Percentiles rank a stretch among this genome's conserved stretches.
phyloP scores from a whole-genome alignment of 2,797 vertebrate species.

The Lagodon rhomboides region DNA sequence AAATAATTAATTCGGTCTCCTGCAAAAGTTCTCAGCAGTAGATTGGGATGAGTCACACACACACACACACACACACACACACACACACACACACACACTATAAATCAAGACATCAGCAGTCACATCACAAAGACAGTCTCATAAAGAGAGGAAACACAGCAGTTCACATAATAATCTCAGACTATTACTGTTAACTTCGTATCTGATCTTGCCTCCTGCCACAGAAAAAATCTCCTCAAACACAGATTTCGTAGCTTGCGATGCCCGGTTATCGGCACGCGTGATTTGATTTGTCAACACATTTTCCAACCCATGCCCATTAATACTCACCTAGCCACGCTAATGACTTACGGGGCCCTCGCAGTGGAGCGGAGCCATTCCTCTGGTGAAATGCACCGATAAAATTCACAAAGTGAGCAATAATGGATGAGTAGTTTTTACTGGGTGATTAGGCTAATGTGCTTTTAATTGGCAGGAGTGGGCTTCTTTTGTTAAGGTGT shows the following conservation, averaged over 20 bases:
- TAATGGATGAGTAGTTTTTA: slow-evolving; percentile 70
- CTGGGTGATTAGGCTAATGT: slow-evolving; percentile 76
- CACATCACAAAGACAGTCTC: slow-evolving; percentile 3
- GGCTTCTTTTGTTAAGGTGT: slow-evolving; percentile 68
- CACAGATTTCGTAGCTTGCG: slow-evolving; percentile 3
- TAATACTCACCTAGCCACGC: slow-evolving; percentile 30
- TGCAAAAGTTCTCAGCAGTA: background rate
- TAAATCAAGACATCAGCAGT: background rate
- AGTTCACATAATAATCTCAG: background rate
- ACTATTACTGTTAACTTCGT: slow-evolving; percentile 13
- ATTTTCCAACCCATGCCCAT: slow-evolving; percentile 56
- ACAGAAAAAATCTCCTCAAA: background rate
- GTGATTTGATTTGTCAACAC: slow-evolving; percentile 66
- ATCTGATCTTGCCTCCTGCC: background rate
- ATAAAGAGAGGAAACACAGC: slow-evolving; percentile 7
- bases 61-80: slow-evolving; percentile 8
- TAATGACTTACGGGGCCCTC: slow-evolving; percentile 60
- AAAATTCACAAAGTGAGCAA: slow-evolving; percentile 73
- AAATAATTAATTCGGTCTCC: slow-evolving; percentile 19
- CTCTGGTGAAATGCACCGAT: slow-evolving; percentile 59
- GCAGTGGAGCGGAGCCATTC: slow-evolving; percentile 38
- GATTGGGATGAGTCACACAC: background rate
- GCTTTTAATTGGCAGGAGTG: slow-evolving; percentile 73
- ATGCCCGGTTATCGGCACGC: slow-evolving; percentile 21
- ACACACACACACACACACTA: slow-evolving; percentile 2